Conservation (phyloP, 2,113 vertebrate genomes). For the Pogona vitticeps region DNA sequence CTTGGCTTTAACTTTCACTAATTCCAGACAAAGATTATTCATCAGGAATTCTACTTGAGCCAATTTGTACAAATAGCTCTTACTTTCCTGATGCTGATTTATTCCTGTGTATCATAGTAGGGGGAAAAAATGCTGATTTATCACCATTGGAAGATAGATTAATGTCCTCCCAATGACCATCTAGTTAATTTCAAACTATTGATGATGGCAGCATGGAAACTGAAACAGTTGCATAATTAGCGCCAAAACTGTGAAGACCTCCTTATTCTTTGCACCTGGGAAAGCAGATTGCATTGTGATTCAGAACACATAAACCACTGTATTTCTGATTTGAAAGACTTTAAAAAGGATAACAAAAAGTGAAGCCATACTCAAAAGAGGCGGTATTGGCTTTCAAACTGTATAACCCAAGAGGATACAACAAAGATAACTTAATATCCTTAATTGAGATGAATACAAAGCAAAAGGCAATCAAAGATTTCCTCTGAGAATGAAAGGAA, state of each 20-base stretch:
- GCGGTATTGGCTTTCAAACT: neutral
- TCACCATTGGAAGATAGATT: neutral
- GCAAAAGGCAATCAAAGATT: neutral
- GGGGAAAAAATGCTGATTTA: neutral
- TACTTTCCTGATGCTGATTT: too few species aligned
- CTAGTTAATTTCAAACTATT: neutral
- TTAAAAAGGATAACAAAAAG: neutral
- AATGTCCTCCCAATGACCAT: neutral
- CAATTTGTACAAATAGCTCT: neutral
- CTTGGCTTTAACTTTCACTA: neutral
- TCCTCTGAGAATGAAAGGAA: neutral
- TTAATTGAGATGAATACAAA: neutral
- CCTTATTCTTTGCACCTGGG: neutral
- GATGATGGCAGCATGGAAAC: neutral
- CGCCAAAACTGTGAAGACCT: neutral
- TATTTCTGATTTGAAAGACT: neutral
- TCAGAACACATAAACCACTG: neutral
- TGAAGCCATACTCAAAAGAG: neutral
- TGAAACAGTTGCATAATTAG: too few species aligned
- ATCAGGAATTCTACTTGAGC: neutral
- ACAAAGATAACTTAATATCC: neutral
- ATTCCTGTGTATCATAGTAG: neutral
- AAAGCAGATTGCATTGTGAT: neutral
- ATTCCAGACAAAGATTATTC: too few species aligned
- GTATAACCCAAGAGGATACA: neutral